phyloP scores from a whole-genome alignment of 2,797 vertebrate species.

The Hapalemur alaotrensis region DNA sequence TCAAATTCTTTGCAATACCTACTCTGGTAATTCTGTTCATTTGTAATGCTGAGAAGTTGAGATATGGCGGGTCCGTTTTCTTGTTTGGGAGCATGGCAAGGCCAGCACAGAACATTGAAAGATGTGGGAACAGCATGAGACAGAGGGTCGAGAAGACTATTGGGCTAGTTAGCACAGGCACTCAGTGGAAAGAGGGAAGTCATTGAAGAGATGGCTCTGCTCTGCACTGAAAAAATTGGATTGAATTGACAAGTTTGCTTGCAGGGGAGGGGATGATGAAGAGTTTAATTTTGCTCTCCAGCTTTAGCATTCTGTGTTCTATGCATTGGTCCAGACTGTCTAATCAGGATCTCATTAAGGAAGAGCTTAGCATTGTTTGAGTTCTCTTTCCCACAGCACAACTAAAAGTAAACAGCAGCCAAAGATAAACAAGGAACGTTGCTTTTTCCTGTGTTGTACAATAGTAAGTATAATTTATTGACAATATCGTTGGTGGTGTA shows the following conservation, averaged over 20 bases:
- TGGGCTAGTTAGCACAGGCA: background rate
- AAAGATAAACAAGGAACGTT: constrained; percentile 75
- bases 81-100: background rate
- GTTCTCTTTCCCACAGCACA: constrained; percentile 70
- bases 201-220: background rate
- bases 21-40: background rate
- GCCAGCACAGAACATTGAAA: background rate
- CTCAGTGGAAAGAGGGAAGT: background rate
- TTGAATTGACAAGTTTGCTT: background rate
- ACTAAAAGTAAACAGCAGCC: constrained; percentile 59
- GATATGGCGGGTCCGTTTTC: background rate
- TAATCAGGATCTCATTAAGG: constrained; percentile 60
- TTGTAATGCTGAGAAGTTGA: background rate
- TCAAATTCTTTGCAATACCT: background rate
- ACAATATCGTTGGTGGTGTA: constrained; percentile 58
- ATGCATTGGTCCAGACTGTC: constrained; percentile 24
- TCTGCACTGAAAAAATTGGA: background rate
- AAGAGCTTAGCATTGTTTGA: constrained; percentile 69
- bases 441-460: constrained; percentile 74
- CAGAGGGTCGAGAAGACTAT: background rate
- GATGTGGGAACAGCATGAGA: background rate
- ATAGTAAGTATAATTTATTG: constrained; percentile 74
- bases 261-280: background rate
- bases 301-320: background rate
- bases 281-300: background rate